Evolutionary conservation across 2,888 invertebrate genomes (phyloP), one percentile per base, ranked within the genome.

Genomic region (Caenorhabditis plicata): DNA sequence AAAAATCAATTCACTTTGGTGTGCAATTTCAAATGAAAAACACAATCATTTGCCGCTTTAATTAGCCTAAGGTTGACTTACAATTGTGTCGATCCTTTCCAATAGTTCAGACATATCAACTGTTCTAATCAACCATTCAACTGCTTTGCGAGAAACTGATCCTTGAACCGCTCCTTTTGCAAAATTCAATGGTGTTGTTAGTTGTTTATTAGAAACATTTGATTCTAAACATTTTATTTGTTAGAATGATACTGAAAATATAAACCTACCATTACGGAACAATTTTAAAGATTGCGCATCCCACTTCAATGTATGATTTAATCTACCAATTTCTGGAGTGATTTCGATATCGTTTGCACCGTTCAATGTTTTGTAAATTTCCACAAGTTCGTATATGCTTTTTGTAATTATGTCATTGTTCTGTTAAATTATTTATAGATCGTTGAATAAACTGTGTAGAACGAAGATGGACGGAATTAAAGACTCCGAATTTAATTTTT

Each of bases 301-400:
- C 58, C 62, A 66, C 17, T 49, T 43, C 15, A 55, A 32, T 17
- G 32, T 47, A 17, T 48, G 39, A 31, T 62, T 35, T 4, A 45
- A 11, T 46, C 67, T 22, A 15, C 47, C 57, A 8, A 35, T 45
- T 25, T 51, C 56, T n/a, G 54, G 50, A 9, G 67, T 64, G 15
- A 68, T 45, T 22, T 68, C 67, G 3, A 58, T 46, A 31, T 68
- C 67, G 36, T 68, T 68, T 0, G 64, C 67, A 32, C 67, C 67
- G 9, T 56, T 64, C 4, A 68, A 38, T 36, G 38, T 32, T 19
- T 62, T 46, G 26, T 55, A 68, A 4, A 68, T 33, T 11, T 46
- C 36, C 15, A 43, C 61, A 20, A 68, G 23, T 25, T 68, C 67
- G 19, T 68, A 68, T 7, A 63, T 46, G 2, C 48, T 33, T 42